Percentiles rank a stretch among this genome's conserved stretches.
phyloP scores from a whole-genome alignment of 2,797 vertebrate species.

The Sciurus carolinensis region DNA sequence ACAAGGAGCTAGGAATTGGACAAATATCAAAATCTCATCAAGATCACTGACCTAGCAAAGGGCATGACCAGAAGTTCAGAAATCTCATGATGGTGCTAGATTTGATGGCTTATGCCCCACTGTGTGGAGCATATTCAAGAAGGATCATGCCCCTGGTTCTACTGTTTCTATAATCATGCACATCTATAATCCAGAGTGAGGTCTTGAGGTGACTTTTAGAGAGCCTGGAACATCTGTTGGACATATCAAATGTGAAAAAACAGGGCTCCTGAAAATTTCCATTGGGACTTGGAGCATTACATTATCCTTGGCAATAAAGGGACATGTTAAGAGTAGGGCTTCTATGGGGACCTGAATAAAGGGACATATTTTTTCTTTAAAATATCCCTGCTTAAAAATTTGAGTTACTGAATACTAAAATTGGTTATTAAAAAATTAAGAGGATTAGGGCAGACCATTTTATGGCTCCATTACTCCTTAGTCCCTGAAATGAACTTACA shows the following conservation, averaged over 20 bases:
- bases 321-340: not conserved
- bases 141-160: not conserved
- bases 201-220: not conserved
- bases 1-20: not conserved
- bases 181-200: not conserved
- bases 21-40: conserved; percentile 6
- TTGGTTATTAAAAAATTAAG: conserved; percentile 53
- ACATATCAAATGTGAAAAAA: not conserved
- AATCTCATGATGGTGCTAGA: not conserved
- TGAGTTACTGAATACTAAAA: not conserved
- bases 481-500: conserved; percentile 32
- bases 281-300: not conserved
- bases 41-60: not conserved
- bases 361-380: not conserved
- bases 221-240: not conserved
- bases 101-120: not conserved
- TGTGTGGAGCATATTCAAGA: not conserved
- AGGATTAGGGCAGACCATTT: conserved; percentile 8
- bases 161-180: not conserved
- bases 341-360: not conserved
- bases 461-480: not conserved
- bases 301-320: not conserved
- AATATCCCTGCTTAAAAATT: not conserved
- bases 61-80: not conserved
- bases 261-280: not conserved